A percentile compares a stretch with the other conserved stretches of the same genome.
phyloP scores from a whole-genome alignment of 2,888 invertebrate species.

The Synanthedon formicaeformis region DNA sequence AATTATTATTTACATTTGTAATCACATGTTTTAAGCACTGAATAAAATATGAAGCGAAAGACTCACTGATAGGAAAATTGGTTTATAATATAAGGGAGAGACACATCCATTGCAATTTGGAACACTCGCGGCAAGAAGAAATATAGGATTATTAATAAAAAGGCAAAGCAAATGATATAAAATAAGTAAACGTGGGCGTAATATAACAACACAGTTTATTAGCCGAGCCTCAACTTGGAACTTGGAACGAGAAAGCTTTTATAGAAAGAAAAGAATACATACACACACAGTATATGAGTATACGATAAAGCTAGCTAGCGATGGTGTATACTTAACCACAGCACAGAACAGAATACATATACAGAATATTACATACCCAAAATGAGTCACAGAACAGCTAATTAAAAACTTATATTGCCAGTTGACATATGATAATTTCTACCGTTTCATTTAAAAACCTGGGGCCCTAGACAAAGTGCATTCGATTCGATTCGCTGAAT shows the following conservation, averaged over 20 bases:
- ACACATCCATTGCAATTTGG: constrained; percentile 13
- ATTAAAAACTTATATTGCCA: too few species aligned
- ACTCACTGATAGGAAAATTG: constrained; percentile 9
- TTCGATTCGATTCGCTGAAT: too few species aligned
- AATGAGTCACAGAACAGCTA: too few species aligned
- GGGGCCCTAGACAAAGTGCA: too few species aligned
- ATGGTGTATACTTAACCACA: too few species aligned
- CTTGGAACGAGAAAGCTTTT: neutral
- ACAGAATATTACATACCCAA: too few species aligned
- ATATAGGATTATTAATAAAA: constrained; percentile 6
- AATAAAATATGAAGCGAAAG: constrained; percentile 4
- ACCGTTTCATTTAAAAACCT: too few species aligned
- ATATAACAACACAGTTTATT: neutral
- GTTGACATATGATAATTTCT: too few species aligned
- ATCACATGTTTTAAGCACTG: constrained; percentile 45
- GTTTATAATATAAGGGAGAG: constrained; percentile 20
- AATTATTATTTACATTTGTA: constrained; percentile 51
- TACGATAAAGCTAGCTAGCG: too few species aligned
- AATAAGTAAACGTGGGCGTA: constrained; percentile 5
- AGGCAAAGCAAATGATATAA: constrained; percentile 12
- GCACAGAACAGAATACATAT: too few species aligned
- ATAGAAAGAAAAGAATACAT: neutral
- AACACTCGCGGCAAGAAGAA: constrained; percentile 29
- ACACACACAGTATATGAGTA: too few species aligned
- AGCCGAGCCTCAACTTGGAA: neutral